Evolutionary conservation across 2,797 vertebrate genomes (phyloP), one percentile per base, ranked within the genome.

Genomic region (Sebastes melanostomus): DNA sequence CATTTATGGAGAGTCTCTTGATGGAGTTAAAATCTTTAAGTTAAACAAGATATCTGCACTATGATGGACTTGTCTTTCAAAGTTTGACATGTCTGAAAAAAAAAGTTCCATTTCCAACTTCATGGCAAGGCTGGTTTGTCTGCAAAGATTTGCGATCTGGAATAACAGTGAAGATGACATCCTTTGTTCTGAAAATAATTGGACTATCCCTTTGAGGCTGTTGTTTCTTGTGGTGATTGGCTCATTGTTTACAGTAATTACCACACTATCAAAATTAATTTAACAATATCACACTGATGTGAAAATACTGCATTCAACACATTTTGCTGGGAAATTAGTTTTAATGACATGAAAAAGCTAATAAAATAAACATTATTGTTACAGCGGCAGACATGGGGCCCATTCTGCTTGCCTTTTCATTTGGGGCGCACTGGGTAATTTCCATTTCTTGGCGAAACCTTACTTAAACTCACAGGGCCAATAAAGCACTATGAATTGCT

Each of bases 211-310:
- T 70, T 80, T 78, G 75, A 65, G 65, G n/a, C 82, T 30, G 24
- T 68, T 50, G 65, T 78, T 83, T 74, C 62, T 75, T 13, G 29
- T 34, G 13, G 36, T 74, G 85, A 88, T 84, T 86, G 70, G 72
- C 63, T 79, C 83, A 85, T 81, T 92, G 86, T 91, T 89, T 88
- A 78, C 86, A 74, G 76, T 87, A 88, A 91, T 91, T 85, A 85
- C 75, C 11, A 10, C 68, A 42, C 83, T 63, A 83, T 82, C 70
- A 83, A 66, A 79, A 76, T 72, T 52, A 25, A 86, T 85, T 84
- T 59, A 79, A 54, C 66, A 77, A 66, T 34, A 70, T 88, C 58
- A 84, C n/a, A 42, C 62, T 79, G 82, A 55, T 76, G 71, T 72
- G 73, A 63, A 86, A 81, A 77, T n/a, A 4, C 46, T 30, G 36